These are phyloP conservation scores for Vimba vimba DNA, from an alignment of 2,113 vertebrate species.

Conservation along the genomic window DNA sequence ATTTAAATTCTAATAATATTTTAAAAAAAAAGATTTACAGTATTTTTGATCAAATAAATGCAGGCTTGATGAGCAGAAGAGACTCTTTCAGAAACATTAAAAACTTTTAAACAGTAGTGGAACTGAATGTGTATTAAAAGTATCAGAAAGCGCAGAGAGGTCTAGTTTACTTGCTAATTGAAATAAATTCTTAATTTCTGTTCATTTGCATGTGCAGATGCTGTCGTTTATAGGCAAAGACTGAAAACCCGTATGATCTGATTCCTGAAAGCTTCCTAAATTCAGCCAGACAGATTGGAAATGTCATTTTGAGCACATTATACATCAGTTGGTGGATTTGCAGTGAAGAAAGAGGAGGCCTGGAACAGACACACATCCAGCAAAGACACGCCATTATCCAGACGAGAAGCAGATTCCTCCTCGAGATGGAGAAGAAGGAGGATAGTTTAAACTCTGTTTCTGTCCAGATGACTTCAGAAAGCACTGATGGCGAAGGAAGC, in stretches of 20 bases:
- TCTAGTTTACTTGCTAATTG: neutral
- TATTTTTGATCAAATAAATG: neutral
- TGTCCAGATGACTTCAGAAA: neutral
- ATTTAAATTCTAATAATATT: neutral
- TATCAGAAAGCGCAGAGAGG: neutral
- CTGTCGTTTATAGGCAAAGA: neutral
- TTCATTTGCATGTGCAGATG: neutral
- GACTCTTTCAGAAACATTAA: neutral
- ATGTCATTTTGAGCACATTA: neutral
- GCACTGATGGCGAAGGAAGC: neutral
- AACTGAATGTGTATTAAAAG: neutral
- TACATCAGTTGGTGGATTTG: neutral
- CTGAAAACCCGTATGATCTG: neutral
- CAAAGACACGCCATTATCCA: neutral
- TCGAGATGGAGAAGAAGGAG: neutral
- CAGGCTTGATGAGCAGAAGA: too few species aligned
- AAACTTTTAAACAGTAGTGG: neutral
- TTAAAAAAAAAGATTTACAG: neutral
- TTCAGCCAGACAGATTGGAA: neutral
- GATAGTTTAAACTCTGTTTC: neutral
- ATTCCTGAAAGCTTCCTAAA: neutral
- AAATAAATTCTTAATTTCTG: neutral
- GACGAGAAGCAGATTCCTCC: neutral
- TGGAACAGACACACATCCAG: neutral
- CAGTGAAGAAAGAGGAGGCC: neutral